These are phyloP conservation scores for Bungarus multicinctus DNA, from an alignment of 2,113 vertebrate species.

Conservation along the genomic window DNA sequence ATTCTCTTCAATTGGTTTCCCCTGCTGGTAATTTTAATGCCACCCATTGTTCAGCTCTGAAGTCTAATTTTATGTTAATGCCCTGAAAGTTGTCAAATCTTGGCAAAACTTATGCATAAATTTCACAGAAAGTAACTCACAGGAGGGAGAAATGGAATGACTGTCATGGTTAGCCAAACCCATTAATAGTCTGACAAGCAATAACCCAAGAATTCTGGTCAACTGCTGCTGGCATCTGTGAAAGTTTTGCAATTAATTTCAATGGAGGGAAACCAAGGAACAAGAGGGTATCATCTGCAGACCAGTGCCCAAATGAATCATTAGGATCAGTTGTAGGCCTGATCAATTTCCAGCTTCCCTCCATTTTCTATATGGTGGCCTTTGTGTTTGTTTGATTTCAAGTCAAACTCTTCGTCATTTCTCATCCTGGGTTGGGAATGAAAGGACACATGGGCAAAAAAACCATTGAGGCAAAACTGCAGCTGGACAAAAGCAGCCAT, in stretches of 20 bases:
- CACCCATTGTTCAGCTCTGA: constrained; percentile 80
- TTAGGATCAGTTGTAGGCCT: constrained; percentile 63
- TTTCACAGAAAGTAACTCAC: constrained; percentile 83
- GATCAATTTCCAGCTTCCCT: constrained; percentile 41
- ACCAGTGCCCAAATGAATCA: constrained; percentile 67
- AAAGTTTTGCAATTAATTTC: constrained; percentile 81
- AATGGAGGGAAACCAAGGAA: constrained; percentile 7
- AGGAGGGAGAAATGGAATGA: constrained; percentile 82
- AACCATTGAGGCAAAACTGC: neutral
- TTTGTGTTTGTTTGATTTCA: constrained; percentile 4
- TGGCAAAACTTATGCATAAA: constrained; percentile 86
- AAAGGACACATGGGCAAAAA: neutral
- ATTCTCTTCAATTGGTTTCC: constrained; percentile 73
- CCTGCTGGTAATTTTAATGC: constrained; percentile 77
- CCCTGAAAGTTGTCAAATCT: constrained; percentile 85
- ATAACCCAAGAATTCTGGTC: constrained; percentile 82
- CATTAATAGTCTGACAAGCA: constrained; percentile 84
- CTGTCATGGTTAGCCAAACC: constrained; percentile 82
- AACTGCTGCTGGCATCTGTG: constrained; percentile 80
- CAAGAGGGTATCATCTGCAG: constrained; percentile 71
- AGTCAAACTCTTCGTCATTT: constrained; percentile 37
- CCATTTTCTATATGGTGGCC: constrained; percentile 36
- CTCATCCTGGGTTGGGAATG: neutral
- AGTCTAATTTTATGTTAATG: constrained; percentile 85
- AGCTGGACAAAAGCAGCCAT: neutral